phyloP scores from a whole-genome alignment of 2,888 invertebrate genomes.

The Scaptomyza reducta region DNA sequence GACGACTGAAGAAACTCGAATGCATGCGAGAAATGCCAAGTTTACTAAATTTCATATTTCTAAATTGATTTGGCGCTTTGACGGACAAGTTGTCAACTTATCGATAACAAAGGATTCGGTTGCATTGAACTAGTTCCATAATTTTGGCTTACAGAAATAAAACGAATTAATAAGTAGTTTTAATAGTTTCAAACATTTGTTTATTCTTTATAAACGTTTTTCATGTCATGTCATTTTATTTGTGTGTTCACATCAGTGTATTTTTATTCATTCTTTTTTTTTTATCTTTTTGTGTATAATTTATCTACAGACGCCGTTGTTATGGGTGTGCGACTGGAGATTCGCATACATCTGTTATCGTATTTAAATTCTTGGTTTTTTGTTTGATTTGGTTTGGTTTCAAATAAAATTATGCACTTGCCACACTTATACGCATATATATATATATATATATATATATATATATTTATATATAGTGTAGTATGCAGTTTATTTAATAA shows the following conservation, averaged over 20 bases:
- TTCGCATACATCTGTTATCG: conserved; percentile 46
- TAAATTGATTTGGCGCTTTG: conserved; percentile 14
- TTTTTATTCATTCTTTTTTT: conserved; percentile 6
- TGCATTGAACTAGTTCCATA: not conserved
- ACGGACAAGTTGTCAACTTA: not conserved
- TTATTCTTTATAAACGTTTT: conserved; percentile 83
- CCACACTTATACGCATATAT: conserved; percentile 45
- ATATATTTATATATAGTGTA: conserved; percentile 32
- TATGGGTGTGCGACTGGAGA: conserved; percentile 38
- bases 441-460: conserved; percentile 45
- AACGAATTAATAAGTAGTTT: conserved; percentile 34
- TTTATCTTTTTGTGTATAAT: conserved; percentile 50
- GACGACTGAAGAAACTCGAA: conserved; percentile 11
- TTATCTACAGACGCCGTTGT: conserved; percentile 79
- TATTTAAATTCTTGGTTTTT: conserved; percentile 46
- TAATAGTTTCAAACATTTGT: conserved; percentile 82
- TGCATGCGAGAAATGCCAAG: conserved; percentile 9
- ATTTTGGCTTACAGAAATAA: conserved; percentile 9
- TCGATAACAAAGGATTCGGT: not conserved
- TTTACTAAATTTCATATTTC: conserved; percentile 1
- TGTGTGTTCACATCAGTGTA: conserved; percentile 63
- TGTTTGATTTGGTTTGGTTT: conserved; percentile 31
- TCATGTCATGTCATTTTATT: conserved; percentile 72
- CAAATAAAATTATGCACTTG: conserved; percentile 72
- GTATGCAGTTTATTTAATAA: conserved; percentile 62